These are phyloP conservation scores for Chorisops tibialis DNA, from an alignment of 2,888 invertebrate genomes.

Conservation along the genomic window DNA sequence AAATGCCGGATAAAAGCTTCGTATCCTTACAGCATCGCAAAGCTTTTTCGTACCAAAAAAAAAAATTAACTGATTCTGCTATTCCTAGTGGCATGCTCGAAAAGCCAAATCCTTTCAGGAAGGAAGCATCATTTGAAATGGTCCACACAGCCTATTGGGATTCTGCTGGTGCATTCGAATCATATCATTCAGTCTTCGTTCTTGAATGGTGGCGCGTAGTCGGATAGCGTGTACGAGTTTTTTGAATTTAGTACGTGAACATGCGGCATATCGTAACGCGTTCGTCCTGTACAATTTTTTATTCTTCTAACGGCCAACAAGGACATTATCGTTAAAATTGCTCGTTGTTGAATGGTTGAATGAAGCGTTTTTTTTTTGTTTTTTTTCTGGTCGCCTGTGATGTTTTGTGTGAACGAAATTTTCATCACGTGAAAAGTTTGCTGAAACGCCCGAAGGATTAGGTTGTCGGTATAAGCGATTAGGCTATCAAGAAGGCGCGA, in stretches of 20 bases:
- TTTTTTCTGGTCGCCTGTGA: too few species aligned
- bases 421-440: too few species aligned
- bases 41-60: constrained; percentile 4
- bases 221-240: not conserved
- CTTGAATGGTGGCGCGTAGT: not conserved
- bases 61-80: not conserved
- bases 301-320: not conserved
- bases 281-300: not conserved
- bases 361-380: too few species aligned
- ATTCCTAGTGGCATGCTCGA: constrained; percentile 5
- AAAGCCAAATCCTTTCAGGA: not conserved
- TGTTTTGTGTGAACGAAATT: too few species aligned
- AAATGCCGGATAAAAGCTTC: too few species aligned
- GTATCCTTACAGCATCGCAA: not conserved
- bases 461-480: too few species aligned
- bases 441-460: too few species aligned
- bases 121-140: constrained; percentile 9
- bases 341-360: not conserved
- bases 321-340: not conserved
- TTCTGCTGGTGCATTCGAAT: not conserved
- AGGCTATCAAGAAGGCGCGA: too few species aligned
- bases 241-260: not conserved
- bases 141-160: not conserved
- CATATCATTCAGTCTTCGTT: constrained; percentile 8
- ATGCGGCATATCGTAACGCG: not conserved